These are phyloP conservation scores for Ornithorhynchus anatinus DNA, from an alignment of 2,113 vertebrate species.

Conservation along the genomic window DNA sequence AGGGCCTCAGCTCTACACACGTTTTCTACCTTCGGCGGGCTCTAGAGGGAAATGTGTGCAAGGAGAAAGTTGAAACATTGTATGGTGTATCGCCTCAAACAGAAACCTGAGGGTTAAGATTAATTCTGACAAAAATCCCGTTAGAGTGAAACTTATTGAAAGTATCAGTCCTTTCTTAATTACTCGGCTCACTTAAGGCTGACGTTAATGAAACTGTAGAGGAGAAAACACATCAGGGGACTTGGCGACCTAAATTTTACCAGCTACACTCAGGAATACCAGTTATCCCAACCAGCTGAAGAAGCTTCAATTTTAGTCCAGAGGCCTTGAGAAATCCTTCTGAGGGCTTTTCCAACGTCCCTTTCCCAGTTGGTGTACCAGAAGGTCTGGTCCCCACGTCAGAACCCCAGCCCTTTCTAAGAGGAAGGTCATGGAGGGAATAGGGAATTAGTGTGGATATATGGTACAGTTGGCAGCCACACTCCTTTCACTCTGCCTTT, in stretches of 20 bases:
- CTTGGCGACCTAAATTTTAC: conserved; percentile 41
- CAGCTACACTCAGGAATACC: conserved; percentile 29
- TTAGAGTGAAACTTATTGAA: conserved; percentile 55
- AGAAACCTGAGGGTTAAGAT: conserved; percentile 62
- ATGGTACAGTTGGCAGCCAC: too few species aligned
- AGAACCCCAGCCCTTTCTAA: too few species aligned
- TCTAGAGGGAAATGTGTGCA: conserved; percentile 45
- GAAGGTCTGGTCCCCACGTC: too few species aligned
- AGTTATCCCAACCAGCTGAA: not conserved
- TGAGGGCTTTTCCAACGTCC: too few species aligned
- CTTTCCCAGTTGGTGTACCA: too few species aligned
- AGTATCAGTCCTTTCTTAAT: conserved; percentile 53
- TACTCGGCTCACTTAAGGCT: conserved; percentile 37
- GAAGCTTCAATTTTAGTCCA: too few species aligned
- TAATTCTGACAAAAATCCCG: conserved; percentile 60
- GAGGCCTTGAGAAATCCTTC: too few species aligned
- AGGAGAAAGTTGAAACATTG: conserved; percentile 62
- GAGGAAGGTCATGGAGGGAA: not conserved
- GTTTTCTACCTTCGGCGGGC: too few species aligned
- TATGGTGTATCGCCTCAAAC: conserved; percentile 47
- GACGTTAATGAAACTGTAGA: conserved; percentile 41
- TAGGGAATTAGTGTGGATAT: not conserved
- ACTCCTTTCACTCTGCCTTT: too few species aligned
- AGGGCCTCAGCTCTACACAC: too few species aligned
- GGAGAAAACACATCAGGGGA: conserved; percentile 43